Base-by-base conservation (phyloP, 1,140 invertebrate species). In the Archivesica marissinica region DNA sequence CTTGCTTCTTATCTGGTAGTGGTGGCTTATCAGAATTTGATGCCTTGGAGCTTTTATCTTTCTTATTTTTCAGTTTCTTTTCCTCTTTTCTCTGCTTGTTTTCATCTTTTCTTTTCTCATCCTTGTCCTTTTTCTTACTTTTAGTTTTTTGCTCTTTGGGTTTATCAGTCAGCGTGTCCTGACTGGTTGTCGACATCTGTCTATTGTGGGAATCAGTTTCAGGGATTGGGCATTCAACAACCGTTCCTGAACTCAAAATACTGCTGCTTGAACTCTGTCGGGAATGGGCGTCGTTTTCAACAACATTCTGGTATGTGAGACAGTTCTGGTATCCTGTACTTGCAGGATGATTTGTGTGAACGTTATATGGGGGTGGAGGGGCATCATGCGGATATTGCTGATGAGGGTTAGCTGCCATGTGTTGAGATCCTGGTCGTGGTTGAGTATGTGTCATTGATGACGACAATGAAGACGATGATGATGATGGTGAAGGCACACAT, bases 1-100 rank as follows among this genome's bases (percentile, higher is more conserved):
- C 9, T 52, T 56, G 25, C 54, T 86, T 82, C 76, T 85, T 87
- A 13, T 88, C 88, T 56, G 85, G 83, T 35, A 81, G 52, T 38
- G 74, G 56, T 41, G 83, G 76, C 61, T 78, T 85, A 11, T 74
- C 80, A 47, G 79, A 74, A 17, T 30, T 28, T 33, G 68, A 23
- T 23, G 68, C 23, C 61, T 85, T 77, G 13, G 28, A 23, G 35
- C 66, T 17, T 70, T 50, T 76, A 25, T 81, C 75, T 33, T 72
- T 86, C 74, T 90, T 86, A n/a, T 86, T 88, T 59, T 88, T 86
- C 15, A 77, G 33, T 76, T 86, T 88, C 80, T 88, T 89, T 72
- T 87, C 68, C 28, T 88, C 86, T 82, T 79, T 91, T 70, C 66
- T 81, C 68, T 66, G 25, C 33, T 47, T 75, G 33, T 47, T 81